A percentile compares a stretch with the other conserved stretches of the same genome.
These are phyloP conservation scores for Eulimnadia texana DNA, from an alignment of 1,140 invertebrate genomes.

Conservation along the genomic window DNA sequence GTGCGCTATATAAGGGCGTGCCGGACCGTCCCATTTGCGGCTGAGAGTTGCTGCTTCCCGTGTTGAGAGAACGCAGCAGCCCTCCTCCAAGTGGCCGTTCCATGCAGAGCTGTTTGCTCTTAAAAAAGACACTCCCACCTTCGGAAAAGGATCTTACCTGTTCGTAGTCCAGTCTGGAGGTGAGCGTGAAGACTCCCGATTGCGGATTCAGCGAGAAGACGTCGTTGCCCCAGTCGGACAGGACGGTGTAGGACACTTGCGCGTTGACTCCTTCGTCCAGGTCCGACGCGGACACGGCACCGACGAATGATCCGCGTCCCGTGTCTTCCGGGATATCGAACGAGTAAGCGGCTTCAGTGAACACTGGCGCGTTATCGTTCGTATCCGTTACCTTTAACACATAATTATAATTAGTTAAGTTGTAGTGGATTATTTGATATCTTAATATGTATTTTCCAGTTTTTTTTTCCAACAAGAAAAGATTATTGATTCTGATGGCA, in stretches of 20 bases:
- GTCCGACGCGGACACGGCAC: conserved; percentile 65
- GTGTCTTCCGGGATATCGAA: conserved; percentile 80
- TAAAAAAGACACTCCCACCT: neutral
- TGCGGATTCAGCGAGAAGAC: conserved; percentile 82
- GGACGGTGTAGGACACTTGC: conserved; percentile 69
- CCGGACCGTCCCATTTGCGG: neutral
- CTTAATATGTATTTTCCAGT: neutral
- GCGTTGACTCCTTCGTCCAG: conserved; percentile 72
- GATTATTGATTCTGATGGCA: too few species aligned
- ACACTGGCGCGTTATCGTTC: conserved; percentile 86
- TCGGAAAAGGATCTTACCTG: conserved; percentile 40
- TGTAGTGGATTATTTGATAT: neutral
- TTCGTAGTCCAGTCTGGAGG: conserved; percentile 79
- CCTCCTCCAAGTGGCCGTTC: neutral
- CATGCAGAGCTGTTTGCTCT: neutral
- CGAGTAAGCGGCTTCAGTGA: conserved; percentile 66
- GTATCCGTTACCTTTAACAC: conserved; percentile 65
- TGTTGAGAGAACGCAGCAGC: too few species aligned
- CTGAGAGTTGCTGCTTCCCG: neutral
- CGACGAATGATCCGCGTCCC: conserved; percentile 58
- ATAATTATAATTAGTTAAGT: conserved; percentile 12
- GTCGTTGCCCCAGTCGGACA: conserved; percentile 87
- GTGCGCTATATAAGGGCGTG: conserved; percentile 16
- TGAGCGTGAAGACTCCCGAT: conserved; percentile 75
- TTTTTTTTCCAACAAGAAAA: too few species aligned